Evolutionary conservation across 2,113 vertebrate species (phyloP), one percentile per base, ranked within the genome.

Genomic region (Cyprinus carpio): DNA sequence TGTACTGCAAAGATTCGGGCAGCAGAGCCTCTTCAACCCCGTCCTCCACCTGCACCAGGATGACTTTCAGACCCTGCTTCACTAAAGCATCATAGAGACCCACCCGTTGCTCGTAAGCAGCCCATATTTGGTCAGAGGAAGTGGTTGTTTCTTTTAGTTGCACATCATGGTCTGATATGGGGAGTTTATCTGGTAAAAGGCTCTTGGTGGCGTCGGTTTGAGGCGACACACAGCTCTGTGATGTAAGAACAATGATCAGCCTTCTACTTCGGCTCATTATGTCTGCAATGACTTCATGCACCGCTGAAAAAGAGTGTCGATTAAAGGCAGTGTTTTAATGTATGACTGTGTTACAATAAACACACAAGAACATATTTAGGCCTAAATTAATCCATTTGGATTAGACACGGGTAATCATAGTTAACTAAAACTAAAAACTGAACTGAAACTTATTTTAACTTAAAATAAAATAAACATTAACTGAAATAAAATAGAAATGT

Each of bases 1-100:
- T 86, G n/a, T 96, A 98, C 37, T 88, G 93, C 80, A 98, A 89
- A 3, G 97, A 97, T 90, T 97, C 94, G 0, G 97, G 95, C 85
- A 97, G 91, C 60, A 34, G 72, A 6, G 86, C 76, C 49, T 96
- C 95, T 85, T 96, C 94, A 54, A 92, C 84, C 2, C 90, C 86
- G 60, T 87, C 88, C 76, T 72, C 85, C 82, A 88, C 85, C 2
- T 89, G 89, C 40, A 97, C 93, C 74, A 97, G 93, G 78, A 98
- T 96, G 49, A 97, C 94, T 86, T 90, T 87, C 54, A 92, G 93
- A 4, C 92, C 93, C 2, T 96, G 93, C 67, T 91, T 90, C 29
- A 95, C 92, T 81, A 98, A 91, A 62, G 96, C 96, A 1, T 95
- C 95, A 46, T 96, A 92, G 82, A 97, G 75, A 0, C 95, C 93